Conservation (phyloP, 1,140 invertebrate genomes). For the Archegozetes longisetosus region DNA sequence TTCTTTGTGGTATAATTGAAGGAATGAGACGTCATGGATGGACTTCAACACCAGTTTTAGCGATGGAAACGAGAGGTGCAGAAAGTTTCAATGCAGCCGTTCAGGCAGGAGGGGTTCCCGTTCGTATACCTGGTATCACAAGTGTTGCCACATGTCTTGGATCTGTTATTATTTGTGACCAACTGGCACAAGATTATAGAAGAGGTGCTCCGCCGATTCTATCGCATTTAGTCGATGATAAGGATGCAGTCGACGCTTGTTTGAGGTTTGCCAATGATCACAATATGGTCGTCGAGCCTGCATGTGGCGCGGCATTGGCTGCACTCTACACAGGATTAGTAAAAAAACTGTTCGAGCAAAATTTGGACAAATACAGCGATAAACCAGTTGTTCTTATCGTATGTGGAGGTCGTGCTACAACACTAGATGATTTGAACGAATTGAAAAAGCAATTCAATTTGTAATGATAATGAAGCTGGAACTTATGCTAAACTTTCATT, state of each 20-base stretch:
- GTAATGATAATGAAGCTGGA: no score
- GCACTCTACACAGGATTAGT: constrained; percentile 29
- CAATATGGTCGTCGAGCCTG: constrained; percentile 34
- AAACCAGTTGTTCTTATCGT: constrained; percentile 34
- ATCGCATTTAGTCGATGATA: constrained; percentile 32
- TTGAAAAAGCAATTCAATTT: constrained; percentile 24
- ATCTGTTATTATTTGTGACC: constrained; percentile 27
- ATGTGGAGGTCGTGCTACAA: constrained; percentile 35
- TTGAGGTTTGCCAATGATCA: constrained; percentile 33
- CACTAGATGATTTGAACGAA: constrained; percentile 27
- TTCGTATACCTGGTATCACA: constrained; percentile 31
- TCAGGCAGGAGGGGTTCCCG: constrained; percentile 26
- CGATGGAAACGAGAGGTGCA: constrained; percentile 37
- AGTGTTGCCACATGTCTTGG: constrained; percentile 35
- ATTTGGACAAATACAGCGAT: constrained; percentile 21
- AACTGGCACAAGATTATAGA: constrained; percentile 27
- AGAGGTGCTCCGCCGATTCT: constrained; percentile 25
- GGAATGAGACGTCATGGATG: constrained; percentile 21
- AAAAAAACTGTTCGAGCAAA: constrained; percentile 11
- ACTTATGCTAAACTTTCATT: no score
- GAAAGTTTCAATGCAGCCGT: constrained; percentile 33
- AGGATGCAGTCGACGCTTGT: constrained; percentile 34
- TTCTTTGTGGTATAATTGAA: constrained; percentile 28
- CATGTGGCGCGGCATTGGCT: constrained; percentile 35
- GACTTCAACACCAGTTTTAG: constrained; percentile 25